Conservation (phyloP, 2,113 vertebrate genomes). For the Lanius ludovicianus region DNA sequence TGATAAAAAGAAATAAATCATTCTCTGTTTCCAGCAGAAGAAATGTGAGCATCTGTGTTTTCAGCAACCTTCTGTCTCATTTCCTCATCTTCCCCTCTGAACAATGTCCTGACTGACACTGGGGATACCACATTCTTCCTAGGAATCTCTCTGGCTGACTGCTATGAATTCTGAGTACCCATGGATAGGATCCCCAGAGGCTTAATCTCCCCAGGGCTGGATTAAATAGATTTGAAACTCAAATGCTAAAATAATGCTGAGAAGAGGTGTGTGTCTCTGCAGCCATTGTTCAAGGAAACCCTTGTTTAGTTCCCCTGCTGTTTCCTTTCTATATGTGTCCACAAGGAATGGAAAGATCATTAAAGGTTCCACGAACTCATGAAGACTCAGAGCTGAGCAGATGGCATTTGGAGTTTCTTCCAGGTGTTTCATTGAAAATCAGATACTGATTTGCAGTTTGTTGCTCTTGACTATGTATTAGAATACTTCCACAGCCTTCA, state of each 20-base stretch:
- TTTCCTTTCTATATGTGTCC: neutral
- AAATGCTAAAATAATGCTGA: neutral
- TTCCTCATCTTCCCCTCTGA: neutral
- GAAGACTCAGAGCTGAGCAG: neutral
- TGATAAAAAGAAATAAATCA: neutral
- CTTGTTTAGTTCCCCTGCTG: neutral
- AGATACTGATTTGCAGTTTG: neutral
- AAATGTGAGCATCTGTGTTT: conserved; percentile 48
- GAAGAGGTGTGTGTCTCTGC: neutral
- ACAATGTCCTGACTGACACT: neutral
- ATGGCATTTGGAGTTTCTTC: neutral
- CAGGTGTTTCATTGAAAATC: neutral
- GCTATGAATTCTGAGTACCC: neutral
- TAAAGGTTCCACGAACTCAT: neutral
- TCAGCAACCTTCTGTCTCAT: conserved; percentile 4
- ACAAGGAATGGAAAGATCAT: neutral
- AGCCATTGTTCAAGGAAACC: neutral
- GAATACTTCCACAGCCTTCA: neutral
- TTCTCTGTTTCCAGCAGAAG: neutral
- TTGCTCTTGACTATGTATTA: neutral
- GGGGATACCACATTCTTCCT: neutral
- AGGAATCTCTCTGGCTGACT: neutral
- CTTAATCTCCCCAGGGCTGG: neutral
- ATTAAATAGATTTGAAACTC: neutral
- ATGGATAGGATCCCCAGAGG: neutral